Evolutionary conservation across 2,113 vertebrate species (phyloP), one percentile per base, ranked within the genome.

Genomic region (Nibea albiflora): DNA sequence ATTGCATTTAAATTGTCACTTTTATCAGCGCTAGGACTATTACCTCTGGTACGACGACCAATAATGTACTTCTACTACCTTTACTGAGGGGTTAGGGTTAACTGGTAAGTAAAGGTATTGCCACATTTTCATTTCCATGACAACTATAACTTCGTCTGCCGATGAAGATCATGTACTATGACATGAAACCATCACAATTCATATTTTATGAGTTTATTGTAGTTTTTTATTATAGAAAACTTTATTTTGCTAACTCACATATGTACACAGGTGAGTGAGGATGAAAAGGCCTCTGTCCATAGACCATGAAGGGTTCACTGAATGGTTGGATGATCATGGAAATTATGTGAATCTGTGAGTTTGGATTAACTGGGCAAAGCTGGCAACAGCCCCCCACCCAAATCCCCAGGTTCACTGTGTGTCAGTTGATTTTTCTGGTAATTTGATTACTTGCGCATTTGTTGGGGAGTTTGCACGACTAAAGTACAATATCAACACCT

Each of bases 1-100:
- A 77, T 64, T 72, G 66, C 53, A 50, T 83, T 85, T 76, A 71
- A 84, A 81, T 31, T 61, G 61, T 60, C 26, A 73, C 73, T 84
- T 90, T 74, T 28, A 72, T 64, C 71, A 42, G 16, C 19, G 11
- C 26, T 3, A 50, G n/a, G 2, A 31, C 46, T 57, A 58, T 47
- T 67, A 56, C 15, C 46, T 24, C 8, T 52, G 28, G n/a, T 44
- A 31, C 54, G 15, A 31, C 67, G 54, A 26, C 17, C 47, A 72
- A 20, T 35, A 57, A 16, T 57, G 15, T 4, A 49, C 46, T 4
- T 56, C 24, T 20, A 47, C 56, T 16, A n/a, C 50, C 44, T 77
- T 54, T n/a, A 12, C 24, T 57, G 12, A 31, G 19, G 49, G 9
- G 8, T 39, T 39, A 39, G 35, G 35, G 35, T 39, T 39, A 35